A percentile compares a stretch with the other conserved stretches of the same genome.
Conservation (phyloP, 2,888 invertebrate genomes). For the Himalopsyche anomala region DNA sequence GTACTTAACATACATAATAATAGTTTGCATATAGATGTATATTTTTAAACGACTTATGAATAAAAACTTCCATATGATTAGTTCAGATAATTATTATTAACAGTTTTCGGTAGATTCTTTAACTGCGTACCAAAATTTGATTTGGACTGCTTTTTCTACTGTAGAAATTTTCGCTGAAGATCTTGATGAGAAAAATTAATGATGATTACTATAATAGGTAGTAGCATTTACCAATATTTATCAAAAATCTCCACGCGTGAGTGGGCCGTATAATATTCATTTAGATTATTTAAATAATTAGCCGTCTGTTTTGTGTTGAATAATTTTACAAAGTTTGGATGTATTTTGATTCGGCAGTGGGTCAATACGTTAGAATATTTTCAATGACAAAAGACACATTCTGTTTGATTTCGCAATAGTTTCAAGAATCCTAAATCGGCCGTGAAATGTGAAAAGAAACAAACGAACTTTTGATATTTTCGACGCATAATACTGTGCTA, state of each 20-base stretch:
- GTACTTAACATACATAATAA: too few species aligned
- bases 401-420: constrained; percentile 7
- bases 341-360: constrained; percentile 28
- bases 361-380: constrained; percentile 35
- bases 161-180: too few species aligned
- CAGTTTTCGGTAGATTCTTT: too few species aligned
- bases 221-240: constrained; percentile 21
- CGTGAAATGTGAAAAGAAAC: not conserved
- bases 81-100: too few species aligned
- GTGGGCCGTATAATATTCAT: not conserved
- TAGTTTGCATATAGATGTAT: too few species aligned
- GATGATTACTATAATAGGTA: not conserved
- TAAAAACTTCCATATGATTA: too few species aligned
- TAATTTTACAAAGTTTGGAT: not conserved
- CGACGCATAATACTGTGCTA: not conserved
- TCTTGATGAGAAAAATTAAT: too few species aligned
- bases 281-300: constrained; percentile 32
- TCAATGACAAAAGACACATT: constrained; percentile 27
- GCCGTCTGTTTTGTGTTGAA: not conserved
- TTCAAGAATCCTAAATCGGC: not conserved
- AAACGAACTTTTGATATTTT: not conserved
- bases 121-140: too few species aligned
- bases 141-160: too few species aligned
- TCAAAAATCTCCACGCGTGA: not conserved
- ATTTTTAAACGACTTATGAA: too few species aligned